Evolutionary conservation across 2,113 vertebrate species (phyloP).

Genomic region (Dunckerocampus dactyliophorus): DNA sequence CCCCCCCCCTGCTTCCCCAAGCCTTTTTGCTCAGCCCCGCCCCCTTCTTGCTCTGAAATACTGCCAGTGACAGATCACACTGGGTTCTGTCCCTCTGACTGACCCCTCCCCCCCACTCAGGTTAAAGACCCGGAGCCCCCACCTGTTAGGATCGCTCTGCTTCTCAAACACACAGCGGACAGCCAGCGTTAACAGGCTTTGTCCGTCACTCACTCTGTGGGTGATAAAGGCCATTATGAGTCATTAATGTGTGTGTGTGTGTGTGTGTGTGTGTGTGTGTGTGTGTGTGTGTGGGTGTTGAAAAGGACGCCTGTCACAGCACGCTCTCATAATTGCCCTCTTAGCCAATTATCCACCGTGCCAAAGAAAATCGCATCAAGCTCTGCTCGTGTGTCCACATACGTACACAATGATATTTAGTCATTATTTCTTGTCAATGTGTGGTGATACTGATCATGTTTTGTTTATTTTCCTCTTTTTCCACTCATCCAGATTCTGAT

Average conservation of each 20-base stretch:
- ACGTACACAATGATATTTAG: slow-evolving; percentile 75
- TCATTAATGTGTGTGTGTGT: slow-evolving; percentile 88
- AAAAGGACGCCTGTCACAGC: slow-evolving; percentile 90
- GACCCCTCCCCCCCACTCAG: slow-evolving; percentile 65
- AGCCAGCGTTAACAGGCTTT: slow-evolving; percentile 53
- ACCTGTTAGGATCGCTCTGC: slow-evolving; percentile 88
- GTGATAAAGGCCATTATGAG: slow-evolving; percentile 96
- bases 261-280: slow-evolving; percentile 74
- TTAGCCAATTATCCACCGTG: slow-evolving; percentile 97
- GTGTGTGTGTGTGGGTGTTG: too few species aligned
- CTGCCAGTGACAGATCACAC: slow-evolving; percentile 82
- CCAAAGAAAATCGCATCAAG: slow-evolving; percentile 95
- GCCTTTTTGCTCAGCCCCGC: slow-evolving; percentile 18
- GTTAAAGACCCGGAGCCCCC: slow-evolving; percentile 75
- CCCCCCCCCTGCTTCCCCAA: slow-evolving; percentile 3
- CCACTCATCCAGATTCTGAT: slow-evolving; percentile 86
- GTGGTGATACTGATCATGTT: slow-evolving; percentile 6
- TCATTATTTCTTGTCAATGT: slow-evolving; percentile 78
- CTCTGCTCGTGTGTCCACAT: slow-evolving; percentile 70
- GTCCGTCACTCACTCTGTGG: slow-evolving; percentile 76
- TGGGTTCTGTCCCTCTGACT: slow-evolving; percentile 67
- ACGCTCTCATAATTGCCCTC: slow-evolving; percentile 92
- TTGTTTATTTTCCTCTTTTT: slow-evolving; percentile 19
- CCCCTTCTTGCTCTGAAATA: slow-evolving; percentile 75
- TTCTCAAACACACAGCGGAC: slow-evolving; percentile 49